Conservation (phyloP, 2,888 invertebrate genomes). For the Sphaerophoria rueppellii region DNA sequence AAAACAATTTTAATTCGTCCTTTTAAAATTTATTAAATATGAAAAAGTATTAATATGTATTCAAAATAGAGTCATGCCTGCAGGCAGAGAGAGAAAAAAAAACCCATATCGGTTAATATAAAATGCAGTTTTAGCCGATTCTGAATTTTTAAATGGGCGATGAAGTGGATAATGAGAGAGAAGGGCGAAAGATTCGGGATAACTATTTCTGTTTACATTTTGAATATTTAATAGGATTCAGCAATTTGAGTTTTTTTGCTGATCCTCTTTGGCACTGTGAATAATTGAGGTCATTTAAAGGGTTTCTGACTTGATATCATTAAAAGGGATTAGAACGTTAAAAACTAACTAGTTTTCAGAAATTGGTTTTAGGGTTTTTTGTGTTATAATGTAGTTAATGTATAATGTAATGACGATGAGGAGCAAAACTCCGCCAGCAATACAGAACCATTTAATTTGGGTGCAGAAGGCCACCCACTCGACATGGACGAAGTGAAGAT, state of each 20-base stretch:
- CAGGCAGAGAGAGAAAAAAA: not conserved
- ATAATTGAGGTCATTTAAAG: not conserved
- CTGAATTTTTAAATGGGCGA: not conserved
- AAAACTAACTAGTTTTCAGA: too few species aligned
- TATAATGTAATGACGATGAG: too few species aligned
- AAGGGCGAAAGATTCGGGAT: not conserved
- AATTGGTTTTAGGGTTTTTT: too few species aligned
- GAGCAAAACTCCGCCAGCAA: too few species aligned
- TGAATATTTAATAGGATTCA: not conserved
- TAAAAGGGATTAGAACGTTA: too few species aligned
- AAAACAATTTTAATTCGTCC: conserved; percentile 55
- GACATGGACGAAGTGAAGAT: too few species aligned
- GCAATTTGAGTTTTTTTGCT: not conserved
- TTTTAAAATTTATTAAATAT: conserved; percentile 12
- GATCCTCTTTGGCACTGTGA: not conserved
- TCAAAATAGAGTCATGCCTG: not conserved
- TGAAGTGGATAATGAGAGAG: not conserved
- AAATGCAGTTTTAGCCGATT: conserved; percentile 17
- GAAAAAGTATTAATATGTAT: not conserved
- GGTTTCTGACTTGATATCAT: not conserved
- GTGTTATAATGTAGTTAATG: too few species aligned
- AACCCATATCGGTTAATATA: not conserved
- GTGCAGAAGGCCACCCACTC: too few species aligned
- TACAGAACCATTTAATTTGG: too few species aligned
- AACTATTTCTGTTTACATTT: not conserved